Conservation (phyloP, 2,113 vertebrate genomes). For the Semicossyphus pulcher region DNA sequence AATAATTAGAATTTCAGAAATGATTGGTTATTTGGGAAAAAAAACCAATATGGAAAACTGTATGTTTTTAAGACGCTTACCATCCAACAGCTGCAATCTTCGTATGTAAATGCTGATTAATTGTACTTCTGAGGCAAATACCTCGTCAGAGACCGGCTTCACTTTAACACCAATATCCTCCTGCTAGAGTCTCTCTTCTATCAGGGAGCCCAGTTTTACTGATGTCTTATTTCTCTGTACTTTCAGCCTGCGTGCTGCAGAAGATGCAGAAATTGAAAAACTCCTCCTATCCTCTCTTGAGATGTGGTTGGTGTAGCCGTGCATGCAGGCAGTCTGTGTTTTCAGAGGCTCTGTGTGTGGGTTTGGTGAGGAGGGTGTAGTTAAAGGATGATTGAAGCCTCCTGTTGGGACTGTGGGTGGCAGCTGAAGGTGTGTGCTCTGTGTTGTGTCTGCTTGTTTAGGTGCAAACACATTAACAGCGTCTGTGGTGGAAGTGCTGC, state of each 20-base stretch:
- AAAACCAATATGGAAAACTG: neutral
- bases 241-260: constrained; percentile 84
- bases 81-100: neutral
- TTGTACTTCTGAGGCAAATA: no score
- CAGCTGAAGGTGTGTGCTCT: constrained; percentile 6
- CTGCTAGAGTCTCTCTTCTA: constrained; percentile 81
- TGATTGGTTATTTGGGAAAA: neutral
- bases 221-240: constrained; percentile 71
- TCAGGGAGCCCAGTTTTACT: constrained; percentile 80
- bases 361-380: constrained; percentile 11
- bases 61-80: no score
- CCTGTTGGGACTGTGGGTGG: constrained; percentile 11
- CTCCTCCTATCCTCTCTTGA: constrained; percentile 35
- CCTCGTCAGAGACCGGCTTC: no score
- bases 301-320: neutral
- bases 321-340: neutral
- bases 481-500: neutral
- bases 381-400: neutral
- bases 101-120: no score
- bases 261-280: constrained; percentile 77
- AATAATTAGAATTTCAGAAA: neutral
- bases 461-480: neutral
- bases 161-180: constrained; percentile 87
- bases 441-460: neutral
- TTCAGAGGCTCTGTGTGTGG: neutral